Conservation (phyloP, 64 coral and sea anemone species). For the Catalaphyllia jardinei region DNA sequence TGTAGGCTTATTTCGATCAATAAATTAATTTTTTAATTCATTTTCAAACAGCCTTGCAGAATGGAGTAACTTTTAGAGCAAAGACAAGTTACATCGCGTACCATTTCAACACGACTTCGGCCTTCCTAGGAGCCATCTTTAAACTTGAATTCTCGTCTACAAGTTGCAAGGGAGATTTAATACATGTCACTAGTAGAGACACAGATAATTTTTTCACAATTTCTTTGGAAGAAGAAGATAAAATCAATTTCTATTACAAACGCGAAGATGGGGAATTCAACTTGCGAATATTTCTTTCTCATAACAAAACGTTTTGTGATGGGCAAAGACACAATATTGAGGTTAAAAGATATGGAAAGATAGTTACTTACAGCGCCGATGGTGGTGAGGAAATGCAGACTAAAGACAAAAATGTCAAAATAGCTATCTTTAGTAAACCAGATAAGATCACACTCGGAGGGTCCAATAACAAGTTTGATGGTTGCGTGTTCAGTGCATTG, state of each 20-base stretch:
- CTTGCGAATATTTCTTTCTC: background rate
- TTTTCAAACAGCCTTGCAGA: background rate
- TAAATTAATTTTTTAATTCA: no score
- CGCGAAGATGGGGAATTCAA: conserved; percentile 24
- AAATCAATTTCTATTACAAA: conserved; percentile 21
- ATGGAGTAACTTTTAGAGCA: conserved; percentile 34
- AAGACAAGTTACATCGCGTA: conserved; percentile 45
- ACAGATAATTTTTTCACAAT: conserved; percentile 39
- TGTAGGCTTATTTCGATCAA: no score
- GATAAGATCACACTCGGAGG: conserved; percentile 54
- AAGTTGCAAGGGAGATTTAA: conserved; percentile 38
- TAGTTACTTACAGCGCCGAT: conserved; percentile 13
- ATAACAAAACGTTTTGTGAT: conserved; percentile 30
- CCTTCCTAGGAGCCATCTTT: conserved; percentile 17
- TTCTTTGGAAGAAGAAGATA: background rate
- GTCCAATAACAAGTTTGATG: conserved; percentile 31
- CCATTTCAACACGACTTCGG: conserved; percentile 29
- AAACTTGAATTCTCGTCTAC: conserved; percentile 46
- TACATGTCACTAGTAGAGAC: conserved; percentile 54
- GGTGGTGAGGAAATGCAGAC: background rate
- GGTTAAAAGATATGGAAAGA: conserved; percentile 13
- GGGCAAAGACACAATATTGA: conserved; percentile 20
- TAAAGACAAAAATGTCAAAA: background rate
- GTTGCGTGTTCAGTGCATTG: conserved; percentile 42
- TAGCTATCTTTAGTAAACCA: conserved; percentile 47